Evolutionary conservation across 2,888 invertebrate species (phyloP).

Genomic region (Eucera pruinosa): DNA sequence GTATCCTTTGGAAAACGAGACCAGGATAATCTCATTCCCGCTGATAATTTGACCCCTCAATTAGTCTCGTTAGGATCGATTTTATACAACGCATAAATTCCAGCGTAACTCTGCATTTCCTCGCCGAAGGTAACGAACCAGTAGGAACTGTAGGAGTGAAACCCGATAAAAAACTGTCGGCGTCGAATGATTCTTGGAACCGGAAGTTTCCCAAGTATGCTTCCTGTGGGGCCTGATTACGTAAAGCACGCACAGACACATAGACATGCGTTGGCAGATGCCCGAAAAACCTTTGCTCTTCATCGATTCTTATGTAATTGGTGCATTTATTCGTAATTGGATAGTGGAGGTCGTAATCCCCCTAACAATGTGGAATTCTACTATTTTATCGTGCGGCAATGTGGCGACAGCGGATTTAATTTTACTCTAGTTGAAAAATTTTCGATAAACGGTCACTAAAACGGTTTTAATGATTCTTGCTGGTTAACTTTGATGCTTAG

Average conservation of each 20-base stretch:
- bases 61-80: slow-evolving; percentile 28
- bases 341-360: slow-evolving; percentile 16
- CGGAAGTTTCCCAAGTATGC: slow-evolving; percentile 21
- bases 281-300: neutral
- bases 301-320: slow-evolving; percentile 19
- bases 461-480: neutral
- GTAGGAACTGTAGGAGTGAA: neutral
- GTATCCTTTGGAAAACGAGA: neutral
- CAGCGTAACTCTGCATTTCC: slow-evolving; percentile 22
- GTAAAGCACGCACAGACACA: neutral
- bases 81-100: slow-evolving; percentile 21
- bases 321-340: no score
- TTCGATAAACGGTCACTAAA: neutral
- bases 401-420: neutral
- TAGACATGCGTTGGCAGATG: neutral
- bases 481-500: slow-evolving; percentile 11
- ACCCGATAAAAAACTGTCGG: neutral
- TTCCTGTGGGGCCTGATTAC: neutral
- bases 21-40: slow-evolving; percentile 11
- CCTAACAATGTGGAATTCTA: slow-evolving; percentile 1
- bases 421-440: neutral
- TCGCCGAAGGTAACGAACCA: slow-evolving; percentile 1
- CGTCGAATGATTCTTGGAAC: slow-evolving; percentile 13
- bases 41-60: slow-evolving; percentile 12
- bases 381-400: slow-evolving; percentile 27